Percentiles rank a stretch among this genome's conserved stretches.
Conservation (phyloP, 2,888 invertebrate species). For the Euproctis similis region DNA sequence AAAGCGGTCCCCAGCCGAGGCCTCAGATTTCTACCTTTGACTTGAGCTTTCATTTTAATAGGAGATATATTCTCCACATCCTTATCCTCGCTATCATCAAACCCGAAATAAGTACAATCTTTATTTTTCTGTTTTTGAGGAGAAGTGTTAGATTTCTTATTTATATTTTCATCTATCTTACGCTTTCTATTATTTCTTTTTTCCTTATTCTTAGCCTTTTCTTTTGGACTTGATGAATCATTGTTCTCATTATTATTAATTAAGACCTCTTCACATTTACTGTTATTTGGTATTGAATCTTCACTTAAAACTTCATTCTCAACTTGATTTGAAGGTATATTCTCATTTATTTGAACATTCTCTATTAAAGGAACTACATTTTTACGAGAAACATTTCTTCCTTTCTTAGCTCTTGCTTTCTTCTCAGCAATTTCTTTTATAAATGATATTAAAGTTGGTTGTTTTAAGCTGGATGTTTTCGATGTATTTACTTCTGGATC, state of each 20-base stretch:
- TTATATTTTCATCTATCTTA: conserved; percentile 23
- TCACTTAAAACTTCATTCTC: conserved; percentile 2
- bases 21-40: conserved; percentile 32
- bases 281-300: conserved; percentile 16
- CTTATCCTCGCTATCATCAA: conserved; percentile 55
- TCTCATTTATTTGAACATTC: neutral
- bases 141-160: conserved; percentile 19
- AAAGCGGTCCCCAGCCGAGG: conserved; percentile 39
- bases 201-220: conserved; percentile 7
- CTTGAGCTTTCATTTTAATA: conserved; percentile 29
- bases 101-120: conserved; percentile 58
- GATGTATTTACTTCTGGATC: conserved; percentile 35
- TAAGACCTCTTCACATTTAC: conserved; percentile 16
- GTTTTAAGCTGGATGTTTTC: conserved; percentile 43
- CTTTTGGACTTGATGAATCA: conserved; percentile 22
- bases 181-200: conserved; percentile 20
- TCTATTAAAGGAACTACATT: conserved; percentile 34
- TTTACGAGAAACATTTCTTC: conserved; percentile 34
- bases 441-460: conserved; percentile 64
- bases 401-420: conserved; percentile 48
- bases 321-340: neutral
- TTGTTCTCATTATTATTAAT: conserved; percentile 20
- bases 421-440: conserved; percentile 57
- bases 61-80: conserved; percentile 62
- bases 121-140: conserved; percentile 30